Evolutionary conservation across 1,140 invertebrate species (phyloP), one percentile per base, ranked within the genome.

Genomic region (Drosophila dunni): DNA sequence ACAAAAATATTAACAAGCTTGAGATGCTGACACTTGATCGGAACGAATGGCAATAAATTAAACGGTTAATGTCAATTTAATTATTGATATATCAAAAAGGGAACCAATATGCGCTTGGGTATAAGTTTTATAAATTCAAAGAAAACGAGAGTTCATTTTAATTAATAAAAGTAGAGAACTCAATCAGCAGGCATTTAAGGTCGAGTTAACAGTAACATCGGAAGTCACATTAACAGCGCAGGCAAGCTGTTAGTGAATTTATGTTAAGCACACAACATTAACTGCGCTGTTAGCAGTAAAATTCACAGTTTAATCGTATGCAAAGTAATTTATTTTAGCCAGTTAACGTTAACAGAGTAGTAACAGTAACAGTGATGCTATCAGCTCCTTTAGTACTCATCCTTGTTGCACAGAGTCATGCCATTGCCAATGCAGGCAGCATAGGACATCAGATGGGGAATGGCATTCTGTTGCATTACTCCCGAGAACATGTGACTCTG

Each of bases 401-500:
- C 24, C 24, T 29, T 29, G 5, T 29, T 29, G 24, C 91, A 92
- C 6, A 90, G 24, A 40, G 62, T 82, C 48, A 77, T 64, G 0
- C 90, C 90, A 36, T 83, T 51, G 7, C 93, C 94, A 17, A 94
- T 92, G 67, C 95, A 95, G 0, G 93, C 92, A 0, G 95, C 94
- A 69, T 95, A 95, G 2, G 95, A 95, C 82, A 97, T 94, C 17
- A 95, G 94, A 84, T 97, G 96, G 29, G 96, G 94, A 13, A 97
- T 95, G 76, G 96, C 95, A 86, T 94, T 95, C 91, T 97, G 96
- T 74, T 97, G 96, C 89, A 96, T 95, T 1, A 95, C 94, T n/a
- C 96, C 96, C 20, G 94, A 93, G 64, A 97, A 94, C 3, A 97
- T 92, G 82, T 97, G 95, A 5, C 67, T 72, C 38, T 89, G 84